Evolutionary conservation across 2,113 vertebrate genomes (phyloP).

Genomic region (Zosterops pallidus): DNA sequence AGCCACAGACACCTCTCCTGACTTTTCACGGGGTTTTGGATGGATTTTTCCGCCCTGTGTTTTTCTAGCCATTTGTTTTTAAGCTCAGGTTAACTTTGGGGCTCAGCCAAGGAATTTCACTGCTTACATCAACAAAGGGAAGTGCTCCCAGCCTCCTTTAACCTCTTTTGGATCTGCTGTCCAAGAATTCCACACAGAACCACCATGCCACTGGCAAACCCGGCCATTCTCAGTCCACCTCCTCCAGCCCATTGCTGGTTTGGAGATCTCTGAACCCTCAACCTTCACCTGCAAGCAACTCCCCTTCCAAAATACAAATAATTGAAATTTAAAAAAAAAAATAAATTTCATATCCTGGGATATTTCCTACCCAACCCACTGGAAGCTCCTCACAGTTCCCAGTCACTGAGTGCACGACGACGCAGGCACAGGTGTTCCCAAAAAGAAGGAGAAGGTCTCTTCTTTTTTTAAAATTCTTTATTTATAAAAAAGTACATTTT

Average conservation of each 20-base stretch:
- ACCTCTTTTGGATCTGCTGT: neutral
- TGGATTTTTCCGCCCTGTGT: neutral
- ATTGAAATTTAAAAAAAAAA: neutral
- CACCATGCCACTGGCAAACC: neutral
- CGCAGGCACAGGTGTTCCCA: neutral
- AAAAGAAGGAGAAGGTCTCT: neutral
- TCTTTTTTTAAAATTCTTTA: conserved; percentile 81
- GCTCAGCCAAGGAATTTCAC: neutral
- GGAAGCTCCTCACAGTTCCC: neutral
- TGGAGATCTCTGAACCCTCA: neutral
- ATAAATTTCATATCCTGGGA: neutral
- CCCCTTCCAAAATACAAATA: neutral
- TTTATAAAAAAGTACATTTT: conserved; percentile 85
- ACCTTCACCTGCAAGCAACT: neutral
- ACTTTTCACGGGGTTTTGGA: neutral
- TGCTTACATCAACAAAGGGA: neutral
- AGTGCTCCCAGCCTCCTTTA: neutral
- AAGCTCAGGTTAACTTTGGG: neutral
- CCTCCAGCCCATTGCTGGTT: neutral
- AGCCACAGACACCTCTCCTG: neutral
- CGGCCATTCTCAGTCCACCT: neutral
- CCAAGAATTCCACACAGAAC: neutral
- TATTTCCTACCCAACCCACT: neutral
- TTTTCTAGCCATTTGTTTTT: neutral
- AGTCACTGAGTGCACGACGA: neutral